These are phyloP conservation scores for Orussus abietinus DNA, from an alignment of 1,140 invertebrate species.

Conservation along the genomic window DNA sequence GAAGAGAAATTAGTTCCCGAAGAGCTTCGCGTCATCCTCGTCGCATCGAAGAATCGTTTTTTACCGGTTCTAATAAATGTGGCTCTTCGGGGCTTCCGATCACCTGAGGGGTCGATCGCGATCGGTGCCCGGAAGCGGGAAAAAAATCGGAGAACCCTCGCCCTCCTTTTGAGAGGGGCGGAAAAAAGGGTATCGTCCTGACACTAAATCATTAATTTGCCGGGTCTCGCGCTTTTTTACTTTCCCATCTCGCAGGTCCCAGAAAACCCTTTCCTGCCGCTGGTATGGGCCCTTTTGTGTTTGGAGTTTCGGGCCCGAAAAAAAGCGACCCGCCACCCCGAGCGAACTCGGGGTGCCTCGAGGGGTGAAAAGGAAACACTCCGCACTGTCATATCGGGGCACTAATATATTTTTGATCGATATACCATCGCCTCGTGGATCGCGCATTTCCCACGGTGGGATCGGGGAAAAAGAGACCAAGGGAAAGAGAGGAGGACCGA, in stretches of 20 bases:
- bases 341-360: neutral
- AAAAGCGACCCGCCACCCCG: too few relatives aligned
- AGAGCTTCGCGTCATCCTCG: too few relatives aligned
- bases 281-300: constrained; percentile 40
- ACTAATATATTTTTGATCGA: constrained; percentile 58
- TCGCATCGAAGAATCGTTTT: too few relatives aligned
- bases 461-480: too few relatives aligned
- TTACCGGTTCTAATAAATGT: too few relatives aligned
- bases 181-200: constrained; percentile 29
- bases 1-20: too few relatives aligned
- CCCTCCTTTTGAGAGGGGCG: constrained; percentile 14
- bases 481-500: constrained; percentile 5
- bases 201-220: constrained; percentile 55
- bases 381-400: constrained; percentile 50
- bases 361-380: constrained; percentile 43
- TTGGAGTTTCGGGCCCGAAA: constrained; percentile 14
- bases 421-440: constrained; percentile 29
- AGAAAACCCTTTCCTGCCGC: constrained; percentile 37
- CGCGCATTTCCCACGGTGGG: constrained; percentile 44
- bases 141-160: constrained; percentile 15
- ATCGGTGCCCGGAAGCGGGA: constrained; percentile 15
- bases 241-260: constrained; percentile 34
- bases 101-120: constrained; percentile 19
- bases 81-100: too few relatives aligned
- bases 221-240: constrained; percentile 30